phyloP scores from a whole-genome alignment of 2,888 invertebrate genomes.

The Tolmerus cingulatus region DNA sequence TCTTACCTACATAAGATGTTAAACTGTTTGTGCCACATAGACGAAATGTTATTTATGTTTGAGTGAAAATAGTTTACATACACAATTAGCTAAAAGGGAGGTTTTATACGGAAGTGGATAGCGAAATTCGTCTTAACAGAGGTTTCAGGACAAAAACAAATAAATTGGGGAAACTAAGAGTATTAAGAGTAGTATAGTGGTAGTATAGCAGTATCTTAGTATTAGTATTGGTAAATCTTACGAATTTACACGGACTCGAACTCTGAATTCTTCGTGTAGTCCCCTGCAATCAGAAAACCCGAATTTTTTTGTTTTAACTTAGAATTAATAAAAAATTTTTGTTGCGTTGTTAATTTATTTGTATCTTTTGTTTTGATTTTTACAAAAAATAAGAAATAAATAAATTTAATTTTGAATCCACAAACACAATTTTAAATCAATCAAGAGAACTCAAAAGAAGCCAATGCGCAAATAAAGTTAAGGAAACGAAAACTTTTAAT shows the following conservation, averaged over 20 bases:
- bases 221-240: constrained; percentile 66
- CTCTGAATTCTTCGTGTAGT: constrained; percentile 83
- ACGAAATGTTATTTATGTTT: constrained; percentile 9
- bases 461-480: background rate
- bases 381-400: background rate
- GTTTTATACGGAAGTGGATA: background rate
- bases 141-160: constrained; percentile 14
- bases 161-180: background rate
- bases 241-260: constrained; percentile 86
- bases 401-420: background rate
- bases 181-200: constrained; percentile 29
- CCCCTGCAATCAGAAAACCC: constrained; percentile 65
- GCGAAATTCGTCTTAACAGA: background rate
- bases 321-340: constrained; percentile 51
- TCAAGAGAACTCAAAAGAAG: background rate
- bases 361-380: constrained; percentile 43
- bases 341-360: constrained; percentile 48
- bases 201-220: constrained; percentile 48
- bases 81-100: constrained; percentile 5
- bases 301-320: constrained; percentile 52
- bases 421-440: background rate
- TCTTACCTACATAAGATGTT: background rate
- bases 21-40: constrained; percentile 3
- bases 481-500: background rate
- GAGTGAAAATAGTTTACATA: background rate